A percentile compares a stretch with the other conserved stretches of the same genome.
Conservation (phyloP, 2,888 invertebrate species). For the Meganola albula region DNA sequence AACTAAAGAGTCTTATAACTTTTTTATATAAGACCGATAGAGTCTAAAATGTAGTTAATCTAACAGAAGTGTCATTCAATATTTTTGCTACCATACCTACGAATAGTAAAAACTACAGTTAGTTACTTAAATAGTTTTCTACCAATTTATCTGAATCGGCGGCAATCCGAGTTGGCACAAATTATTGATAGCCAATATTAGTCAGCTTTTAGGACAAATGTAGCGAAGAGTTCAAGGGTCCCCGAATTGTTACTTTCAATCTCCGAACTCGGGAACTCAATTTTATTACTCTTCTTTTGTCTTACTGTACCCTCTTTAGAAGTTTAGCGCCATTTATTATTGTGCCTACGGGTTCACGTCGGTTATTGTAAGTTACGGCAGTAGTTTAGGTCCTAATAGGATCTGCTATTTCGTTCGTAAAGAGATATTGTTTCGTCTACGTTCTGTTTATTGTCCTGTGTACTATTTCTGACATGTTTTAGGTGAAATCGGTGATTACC, state of each 20-base stretch:
- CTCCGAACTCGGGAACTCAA: slow-evolving; percentile 18
- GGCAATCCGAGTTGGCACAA: slow-evolving; percentile 11
- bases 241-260: slow-evolving; percentile 30
- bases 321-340: slow-evolving; percentile 24
- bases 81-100: background rate
- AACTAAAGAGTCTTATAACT: too few species aligned
- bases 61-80: too few species aligned
- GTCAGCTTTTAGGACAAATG: slow-evolving; percentile 24
- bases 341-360: slow-evolving; percentile 25
- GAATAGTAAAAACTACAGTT: slow-evolving; percentile 4
- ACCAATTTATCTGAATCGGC: slow-evolving; percentile 30
- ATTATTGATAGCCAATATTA: slow-evolving; percentile 30
- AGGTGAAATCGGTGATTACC: too few species aligned
- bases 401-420: background rate
- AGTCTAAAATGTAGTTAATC: too few species aligned
- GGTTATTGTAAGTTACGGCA: slow-evolving; percentile 21
- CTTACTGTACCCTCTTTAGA: slow-evolving; percentile 18
- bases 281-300: slow-evolving; percentile 31
- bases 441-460: background rate
- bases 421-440: background rate
- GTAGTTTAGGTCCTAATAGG: slow-evolving; percentile 6
- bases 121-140: slow-evolving; percentile 22
- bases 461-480: too few species aligned
- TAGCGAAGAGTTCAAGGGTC: slow-evolving; percentile 24
- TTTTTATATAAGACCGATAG: too few species aligned